phyloP scores from a whole-genome alignment of 2,888 invertebrate species.

The Cepaea hortensis region DNA sequence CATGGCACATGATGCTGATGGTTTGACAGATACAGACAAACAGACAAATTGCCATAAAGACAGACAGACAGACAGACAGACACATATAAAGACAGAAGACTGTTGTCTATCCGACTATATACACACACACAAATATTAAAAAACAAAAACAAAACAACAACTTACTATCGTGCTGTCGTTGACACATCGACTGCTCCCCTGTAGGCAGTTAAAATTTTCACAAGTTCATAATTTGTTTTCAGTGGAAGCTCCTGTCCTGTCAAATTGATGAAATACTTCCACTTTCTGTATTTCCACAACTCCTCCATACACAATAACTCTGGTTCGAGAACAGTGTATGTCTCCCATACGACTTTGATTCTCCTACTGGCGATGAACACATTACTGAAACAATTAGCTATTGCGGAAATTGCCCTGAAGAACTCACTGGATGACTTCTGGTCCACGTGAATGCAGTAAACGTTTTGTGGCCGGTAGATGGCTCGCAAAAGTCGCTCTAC shows the following conservation, averaged over 20 bases:
- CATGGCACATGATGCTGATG: too few species aligned
- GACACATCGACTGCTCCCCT: conserved; percentile 68
- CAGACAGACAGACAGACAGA: not conserved
- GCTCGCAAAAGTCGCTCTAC: conserved; percentile 57
- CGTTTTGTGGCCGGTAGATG: conserved; percentile 71
- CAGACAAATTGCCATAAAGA: not conserved
- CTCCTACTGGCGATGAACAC: conserved; percentile 62
- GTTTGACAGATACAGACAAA: not conserved
- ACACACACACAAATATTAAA: too few species aligned
- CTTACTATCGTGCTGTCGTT: conserved; percentile 53
- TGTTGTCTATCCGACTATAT: too few species aligned
- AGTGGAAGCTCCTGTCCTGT: conserved; percentile 70
- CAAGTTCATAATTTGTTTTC: conserved; percentile 68
- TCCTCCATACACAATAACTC: conserved; percentile 68
- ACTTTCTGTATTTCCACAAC: conserved; percentile 55
- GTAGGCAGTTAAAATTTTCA: conserved; percentile 63
- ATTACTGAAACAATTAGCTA: conserved; percentile 66
- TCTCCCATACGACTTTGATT: conserved; percentile 63
- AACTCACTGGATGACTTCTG: conserved; percentile 57
- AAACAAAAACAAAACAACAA: not conserved
- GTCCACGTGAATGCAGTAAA: conserved; percentile 72
- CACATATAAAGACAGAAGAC: not conserved
- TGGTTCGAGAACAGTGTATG: conserved; percentile 65
- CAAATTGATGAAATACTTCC: conserved; percentile 71
- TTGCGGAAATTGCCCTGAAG: conserved; percentile 54